Evolutionary conservation across 2,888 invertebrate species (phyloP), one percentile per base, ranked within the genome.

Genomic region (Palloptera scutellata): DNA sequence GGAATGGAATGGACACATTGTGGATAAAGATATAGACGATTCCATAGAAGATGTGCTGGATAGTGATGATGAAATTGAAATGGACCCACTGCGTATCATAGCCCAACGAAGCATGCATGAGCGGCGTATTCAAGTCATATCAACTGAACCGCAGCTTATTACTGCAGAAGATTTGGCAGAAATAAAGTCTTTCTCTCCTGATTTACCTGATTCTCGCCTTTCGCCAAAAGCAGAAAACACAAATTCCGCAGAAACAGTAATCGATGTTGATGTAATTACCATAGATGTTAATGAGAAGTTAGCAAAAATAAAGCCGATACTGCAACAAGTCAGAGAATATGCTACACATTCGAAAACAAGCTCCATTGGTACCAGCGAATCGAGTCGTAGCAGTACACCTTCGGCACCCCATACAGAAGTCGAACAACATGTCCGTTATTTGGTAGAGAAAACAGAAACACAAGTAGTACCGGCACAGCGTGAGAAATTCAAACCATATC

Each of bases 11-110:
- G 78, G 80, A 1, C 74, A 73, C 9, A 20, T 75, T 1, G 59
- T 40, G 0, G 55, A 67, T 19, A 40, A 55, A 8, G 58, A 55
- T 13, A 51, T 19, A 19, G 19, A 9, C 1, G 48, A 70, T 15
- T 74, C 75, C 52, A 65, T 70, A 20, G 74, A 67, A 1, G 82
- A 81, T 64, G 73, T 83, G 11, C 64, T 85, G 1, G 83, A 84
- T 61, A 84, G 84, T 59, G 84, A 84, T 69, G 85, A 85, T 68
- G 85, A 84, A 52, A 72, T 70, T 53, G 81, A 83, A 68, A 75
- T 78, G 68, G 81, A 84, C 74, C 84, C 84, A 0, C 66, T 85
- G 8, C 80, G 79, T 59, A 74, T 85, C 6, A 78, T 85, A 48
- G 83, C 85, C 1, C 80, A 83, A 68, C 78, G 79, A 13, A 76